Evolutionary conservation across 2,797 vertebrate genomes (phyloP), one percentile per base, ranked within the genome.

Genomic region (Percopsis omiscomaycus): DNA sequence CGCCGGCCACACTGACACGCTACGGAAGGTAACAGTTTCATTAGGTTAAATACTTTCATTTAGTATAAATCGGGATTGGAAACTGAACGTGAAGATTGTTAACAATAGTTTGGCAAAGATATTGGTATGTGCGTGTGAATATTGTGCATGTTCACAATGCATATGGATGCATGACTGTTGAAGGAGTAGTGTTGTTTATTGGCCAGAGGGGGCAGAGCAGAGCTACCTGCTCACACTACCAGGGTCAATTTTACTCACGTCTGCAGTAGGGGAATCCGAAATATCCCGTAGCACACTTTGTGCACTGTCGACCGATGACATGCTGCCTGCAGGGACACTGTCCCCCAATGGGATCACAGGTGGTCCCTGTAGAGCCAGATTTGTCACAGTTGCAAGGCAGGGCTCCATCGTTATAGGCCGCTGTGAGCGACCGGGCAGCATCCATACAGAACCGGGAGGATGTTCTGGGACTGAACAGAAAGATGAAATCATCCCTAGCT

Each of bases 241-340:
- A 52, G 54, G 48, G 15, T 15, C 46, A 58, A 14, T 5, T 71
- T 58, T 37, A 92, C 95, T 94, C 78, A 98, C 97, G 61, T 79
- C 81, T 94, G 90, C 97, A 99, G 81, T 88, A 90, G 0, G 97
- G 97, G 83, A 98, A 99, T 76, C 95, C 94, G 0, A 94, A 98
- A 88, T 92, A 94, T 72, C 96, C 95, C 0, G 90, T 94, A 3
- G 82, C 91, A 75, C 97, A 99, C n/a, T 86, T 93, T 46, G 87
- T 94, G 74, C 97, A 99, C 67, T 60, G 92, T 12, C 91, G 93
- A 3, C 97, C 96, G 0, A 97, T 93, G 66, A 97, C 51, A 0
- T 94, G 85, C 8, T 84, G 88, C 60, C 79, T 89, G 89, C 97
- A 99, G 0, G 22, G 55, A 80, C 97, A 99, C 76, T 96, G 96